Conservation (phyloP, 2,113 vertebrate species). For the Chloebia gouldiae region DNA sequence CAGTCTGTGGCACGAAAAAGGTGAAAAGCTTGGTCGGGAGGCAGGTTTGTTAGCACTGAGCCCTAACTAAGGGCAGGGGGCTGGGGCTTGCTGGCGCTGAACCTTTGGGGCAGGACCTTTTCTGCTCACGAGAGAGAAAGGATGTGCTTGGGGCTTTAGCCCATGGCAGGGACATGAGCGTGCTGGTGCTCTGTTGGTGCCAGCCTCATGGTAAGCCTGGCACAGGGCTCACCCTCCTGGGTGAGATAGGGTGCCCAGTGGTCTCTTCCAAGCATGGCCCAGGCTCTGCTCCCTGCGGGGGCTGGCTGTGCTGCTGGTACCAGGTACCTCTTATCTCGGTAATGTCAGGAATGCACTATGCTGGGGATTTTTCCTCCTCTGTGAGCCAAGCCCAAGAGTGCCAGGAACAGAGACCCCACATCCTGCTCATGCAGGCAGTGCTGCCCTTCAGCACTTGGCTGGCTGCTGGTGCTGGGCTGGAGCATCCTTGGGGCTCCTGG, state of each 20-base stretch:
- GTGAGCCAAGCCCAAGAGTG: neutral
- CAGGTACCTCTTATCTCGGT: slow-evolving; percentile 62
- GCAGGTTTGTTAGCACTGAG: neutral
- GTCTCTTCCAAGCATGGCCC: fast-evolving
- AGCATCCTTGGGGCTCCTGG: neutral
- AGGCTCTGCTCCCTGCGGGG: neutral
- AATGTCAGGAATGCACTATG: slow-evolving; percentile 68
- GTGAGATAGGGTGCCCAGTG: fast-evolving
- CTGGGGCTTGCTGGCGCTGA: neutral
- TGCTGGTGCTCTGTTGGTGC: neutral
- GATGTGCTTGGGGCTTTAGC: neutral
- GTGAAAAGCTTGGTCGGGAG: slow-evolving; percentile 1
- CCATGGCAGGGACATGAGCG: neutral
- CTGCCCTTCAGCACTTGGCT: fast-evolving
- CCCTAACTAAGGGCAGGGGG: neutral
- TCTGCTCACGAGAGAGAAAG: neutral
- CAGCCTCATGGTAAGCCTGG: neutral
- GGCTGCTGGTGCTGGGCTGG: neutral
- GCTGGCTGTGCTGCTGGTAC: neutral
- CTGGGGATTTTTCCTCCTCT: neutral
- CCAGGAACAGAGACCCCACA: neutral
- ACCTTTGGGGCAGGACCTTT: neutral
- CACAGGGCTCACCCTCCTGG: fast-evolving
- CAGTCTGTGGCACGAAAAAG: neutral
- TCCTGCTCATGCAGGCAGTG: neutral